Evolutionary conservation across 2,888 invertebrate species (phyloP).

Genomic region (Chydorus sphaericus): DNA sequence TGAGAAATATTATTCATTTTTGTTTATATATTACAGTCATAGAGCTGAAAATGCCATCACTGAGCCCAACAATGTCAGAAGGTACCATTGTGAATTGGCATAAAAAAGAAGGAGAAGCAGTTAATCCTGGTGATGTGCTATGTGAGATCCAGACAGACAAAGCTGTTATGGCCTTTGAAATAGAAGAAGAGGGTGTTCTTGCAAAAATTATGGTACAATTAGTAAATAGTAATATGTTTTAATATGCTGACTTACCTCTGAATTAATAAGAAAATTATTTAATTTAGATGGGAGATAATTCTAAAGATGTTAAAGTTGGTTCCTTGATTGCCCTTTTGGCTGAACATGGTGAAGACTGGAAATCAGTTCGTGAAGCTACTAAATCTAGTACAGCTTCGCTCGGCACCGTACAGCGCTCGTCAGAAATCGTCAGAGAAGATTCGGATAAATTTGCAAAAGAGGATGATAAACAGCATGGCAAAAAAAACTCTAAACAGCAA

Average conservation of each 20-base stretch:
- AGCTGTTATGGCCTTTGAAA: constrained; percentile 42
- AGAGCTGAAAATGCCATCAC: constrained; percentile 38
- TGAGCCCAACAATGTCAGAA: constrained; percentile 47
- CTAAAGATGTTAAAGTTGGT: constrained; percentile 39
- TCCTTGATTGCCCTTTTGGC: constrained; percentile 44
- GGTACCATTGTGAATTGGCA: constrained; percentile 43
- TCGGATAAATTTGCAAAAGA: background rate
- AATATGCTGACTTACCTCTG: background rate
- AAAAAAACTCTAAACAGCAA: background rate
- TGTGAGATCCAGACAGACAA: constrained; percentile 52
- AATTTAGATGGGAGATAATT: constrained; percentile 34
- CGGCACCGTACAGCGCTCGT: background rate
- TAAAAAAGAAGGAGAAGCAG: constrained; percentile 39
- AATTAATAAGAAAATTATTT: constrained; percentile 7
- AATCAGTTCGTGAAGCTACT: constrained; percentile 27
- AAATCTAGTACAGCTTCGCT: background rate
- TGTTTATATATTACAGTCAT: constrained; percentile 5
- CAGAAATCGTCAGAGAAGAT: background rate
- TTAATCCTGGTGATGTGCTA: constrained; percentile 41
- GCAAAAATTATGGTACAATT: constrained; percentile 41
- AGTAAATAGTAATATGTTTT: background rate
- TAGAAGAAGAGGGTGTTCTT: constrained; percentile 43
- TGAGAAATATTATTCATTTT: background rate
- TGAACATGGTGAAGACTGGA: constrained; percentile 45
- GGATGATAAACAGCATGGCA: constrained; percentile 7